A percentile compares a stretch with the other conserved stretches of the same genome.
Conservation (phyloP, 2,888 invertebrate species). For the Hirtodrosophila trivittata region DNA sequence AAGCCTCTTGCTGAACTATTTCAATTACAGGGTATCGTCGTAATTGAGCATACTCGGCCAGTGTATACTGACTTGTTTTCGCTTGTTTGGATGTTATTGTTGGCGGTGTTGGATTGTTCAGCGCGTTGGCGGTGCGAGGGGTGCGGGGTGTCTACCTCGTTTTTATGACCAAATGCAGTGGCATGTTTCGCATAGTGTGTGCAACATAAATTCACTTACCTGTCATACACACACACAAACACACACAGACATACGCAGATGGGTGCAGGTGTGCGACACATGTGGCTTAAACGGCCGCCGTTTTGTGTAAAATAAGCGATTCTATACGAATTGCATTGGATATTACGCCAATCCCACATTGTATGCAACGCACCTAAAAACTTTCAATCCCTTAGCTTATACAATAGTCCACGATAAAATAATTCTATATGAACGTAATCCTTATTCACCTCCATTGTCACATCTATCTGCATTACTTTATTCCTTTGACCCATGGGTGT, state of each 20-base stretch:
- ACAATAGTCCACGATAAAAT: too few species aligned
- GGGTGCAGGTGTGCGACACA: constrained; percentile 29
- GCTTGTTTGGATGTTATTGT: too few species aligned
- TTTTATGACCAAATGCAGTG: constrained; percentile 70
- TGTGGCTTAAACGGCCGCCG: constrained; percentile 40
- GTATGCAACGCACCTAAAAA: not conserved
- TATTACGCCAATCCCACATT: constrained; percentile 11
- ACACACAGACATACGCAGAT: constrained; percentile 10
- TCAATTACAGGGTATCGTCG: too few species aligned
- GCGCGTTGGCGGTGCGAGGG: constrained; percentile 6
- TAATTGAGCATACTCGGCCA: too few species aligned
- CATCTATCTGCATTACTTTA: too few species aligned
- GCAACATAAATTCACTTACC: constrained; percentile 76
- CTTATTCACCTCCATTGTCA: too few species aligned
- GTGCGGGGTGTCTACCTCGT: constrained; percentile 12
- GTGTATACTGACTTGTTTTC: too few species aligned
- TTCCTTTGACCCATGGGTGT: too few species aligned
- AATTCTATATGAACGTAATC: too few species aligned
- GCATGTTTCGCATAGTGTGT: constrained; percentile 72
- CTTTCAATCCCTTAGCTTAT: too few species aligned
- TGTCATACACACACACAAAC: constrained; percentile 56
- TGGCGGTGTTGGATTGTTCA: constrained; percentile 5
- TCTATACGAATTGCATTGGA: constrained; percentile 30
- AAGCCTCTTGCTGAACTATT: too few species aligned
- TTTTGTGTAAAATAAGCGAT: constrained; percentile 61